A percentile compares a stretch with the other conserved stretches of the same genome.
These are phyloP conservation scores for Dryocosmus kuriphilus DNA, from an alignment of 2,888 invertebrate genomes.

Conservation along the genomic window DNA sequence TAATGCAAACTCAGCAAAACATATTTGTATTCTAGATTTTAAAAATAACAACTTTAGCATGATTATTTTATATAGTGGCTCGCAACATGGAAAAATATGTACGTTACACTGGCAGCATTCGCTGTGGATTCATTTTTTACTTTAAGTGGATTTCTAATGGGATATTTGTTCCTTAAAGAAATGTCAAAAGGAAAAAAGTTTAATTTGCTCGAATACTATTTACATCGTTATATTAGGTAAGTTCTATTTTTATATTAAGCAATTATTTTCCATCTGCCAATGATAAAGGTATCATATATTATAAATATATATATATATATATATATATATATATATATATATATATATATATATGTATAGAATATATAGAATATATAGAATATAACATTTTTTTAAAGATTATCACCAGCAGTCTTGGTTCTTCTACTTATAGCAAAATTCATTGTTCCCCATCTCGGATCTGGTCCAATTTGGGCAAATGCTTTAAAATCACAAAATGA, in stretches of 20 bases:
- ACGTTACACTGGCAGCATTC: slow-evolving; percentile 76
- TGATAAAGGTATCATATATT: background rate
- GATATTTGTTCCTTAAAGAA: slow-evolving; percentile 74
- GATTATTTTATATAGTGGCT: slow-evolving; percentile 68
- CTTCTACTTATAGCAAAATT: slow-evolving; percentile 70
- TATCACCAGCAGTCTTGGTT: slow-evolving; percentile 80
- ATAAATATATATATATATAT: too few relatives aligned
- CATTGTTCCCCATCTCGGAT: slow-evolving; percentile 77
- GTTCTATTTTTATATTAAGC: too few relatives aligned
- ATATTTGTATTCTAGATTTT: background rate
- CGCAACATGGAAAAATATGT: slow-evolving; percentile 72
- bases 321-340: too few relatives aligned
- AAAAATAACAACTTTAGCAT: background rate
- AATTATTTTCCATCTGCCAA: too few relatives aligned
- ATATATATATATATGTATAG: too few relatives aligned
- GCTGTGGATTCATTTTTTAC: slow-evolving; percentile 78
- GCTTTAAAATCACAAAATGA: background rate
- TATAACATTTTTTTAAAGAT: slow-evolving; percentile 68
- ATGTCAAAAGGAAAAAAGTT: slow-evolving; percentile 70
- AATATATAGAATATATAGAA: too few relatives aligned
- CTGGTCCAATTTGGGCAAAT: slow-evolving; percentile 77
- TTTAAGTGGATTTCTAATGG: slow-evolving; percentile 76
- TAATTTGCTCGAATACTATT: slow-evolving; percentile 74
- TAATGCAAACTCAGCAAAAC: background rate
- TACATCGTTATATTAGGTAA: slow-evolving; percentile 78